Evolutionary conservation across 2,797 vertebrate species (phyloP), one percentile per base, ranked within the genome.

Genomic region (Coranthus polyacanthus): DNA sequence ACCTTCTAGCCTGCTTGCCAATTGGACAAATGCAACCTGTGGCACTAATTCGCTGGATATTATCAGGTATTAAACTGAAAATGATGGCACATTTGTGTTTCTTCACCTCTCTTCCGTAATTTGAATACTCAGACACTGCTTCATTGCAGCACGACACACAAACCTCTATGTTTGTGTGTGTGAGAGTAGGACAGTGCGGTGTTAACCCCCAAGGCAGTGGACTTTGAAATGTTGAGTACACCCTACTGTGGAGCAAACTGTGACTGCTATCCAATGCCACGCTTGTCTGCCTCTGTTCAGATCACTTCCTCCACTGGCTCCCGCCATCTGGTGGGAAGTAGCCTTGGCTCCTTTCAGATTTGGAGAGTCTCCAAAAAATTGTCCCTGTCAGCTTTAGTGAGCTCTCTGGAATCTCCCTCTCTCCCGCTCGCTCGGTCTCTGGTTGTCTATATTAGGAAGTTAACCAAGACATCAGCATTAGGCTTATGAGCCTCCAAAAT

Each of bases 201-300:
- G 45, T 65, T 69, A 41, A 57, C 29, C 50, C 54, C 44, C 15
- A 34, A 46, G 63, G 58, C 42, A 55, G 53, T 24, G 10, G 51
- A 64, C 55, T 71, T 75, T 73, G 18, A 83, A 77, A 84, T 68
- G 49, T 50, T 75, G 65, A 64, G 60, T 51, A 68, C 54, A 66
- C 46, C 70, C 60, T 24, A 45, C 78, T 56, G 75, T 42, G 73
- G 74, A 76, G 62, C 73, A 71, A 81, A 82, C 53, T 66, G 55
- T 72, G 43, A 78, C 68, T 74, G 66, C 75, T 68, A 46, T 65
- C 53, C 61, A 84, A 73, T 68, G 73, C 67, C 38, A 83, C 26
- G 67, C 79, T 80, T 85, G 84, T 88, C 85, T 81, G 68, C 67
- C 64, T 76, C 62, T 64, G 75, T 77, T 73, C 80, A 78, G 55